Base-by-base conservation (phyloP, 1,140 invertebrate species). In the Leptoteleia sp. region DNA sequence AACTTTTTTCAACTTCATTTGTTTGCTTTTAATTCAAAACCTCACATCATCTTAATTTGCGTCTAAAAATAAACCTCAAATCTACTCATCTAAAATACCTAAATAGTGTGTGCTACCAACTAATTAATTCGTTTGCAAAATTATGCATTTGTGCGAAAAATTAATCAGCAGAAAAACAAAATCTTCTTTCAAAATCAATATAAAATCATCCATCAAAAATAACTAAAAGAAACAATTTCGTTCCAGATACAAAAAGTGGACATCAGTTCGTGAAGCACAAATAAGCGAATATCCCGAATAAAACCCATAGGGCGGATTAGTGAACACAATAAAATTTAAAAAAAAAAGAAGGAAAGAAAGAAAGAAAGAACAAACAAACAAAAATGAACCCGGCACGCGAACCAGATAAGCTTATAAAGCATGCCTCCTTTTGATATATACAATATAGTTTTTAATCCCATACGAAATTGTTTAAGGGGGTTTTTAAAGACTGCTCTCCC, bases 401-500 rank as follows among this genome's bases (percentile, higher is more conserved):
- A 16, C 2, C 22, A 43, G 17, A 40, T 6, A 43, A 43, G 12
- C 9, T 1, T 9, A n/a, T 11, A 35, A 45, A 45, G 54, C 68
- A 54, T 72, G 55, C 68, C 13, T 17, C 17, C 3, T n/a, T 35
- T 27, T 3, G 9, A 33, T 71, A 59, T 71, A 1, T 71, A 59
- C 48, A 70, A 13, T 57, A 57, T n/a, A n/a, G n/a, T 4, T 13
- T 17, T 11, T 13, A 37, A 42, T 61, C 8, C 25, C 29, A 68
- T 22, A 12, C 2, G 16, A 40, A 59, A 37, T 40, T 52, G 12
- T 27, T 42, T 16, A 38, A 29, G 37, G 12, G 12, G 7, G 11
- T n/a, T 11, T 11, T 25, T 8, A 13, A 31, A 50, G 29, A 47
- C 35, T 48, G 50, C 75, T 78, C 76, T 78, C 68, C 76, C 76